Conservation (phyloP, 92 coral and sea anemone genomes). For the Parazoanthus darwini region DNA sequence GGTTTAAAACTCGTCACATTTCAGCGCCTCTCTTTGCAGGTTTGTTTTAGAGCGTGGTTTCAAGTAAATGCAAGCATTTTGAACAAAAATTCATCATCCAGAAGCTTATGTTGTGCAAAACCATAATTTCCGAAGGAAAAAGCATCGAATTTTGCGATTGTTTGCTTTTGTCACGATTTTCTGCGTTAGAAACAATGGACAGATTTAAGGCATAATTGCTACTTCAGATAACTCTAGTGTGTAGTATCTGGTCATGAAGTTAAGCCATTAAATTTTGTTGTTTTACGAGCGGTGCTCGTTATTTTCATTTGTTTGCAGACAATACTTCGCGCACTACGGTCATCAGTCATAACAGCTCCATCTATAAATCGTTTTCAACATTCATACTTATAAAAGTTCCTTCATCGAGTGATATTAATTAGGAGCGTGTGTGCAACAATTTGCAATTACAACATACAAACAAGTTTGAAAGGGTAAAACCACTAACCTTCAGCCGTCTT, state of each 20-base stretch:
- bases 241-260: no score
- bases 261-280: no score
- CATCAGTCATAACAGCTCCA: constrained; percentile 7
- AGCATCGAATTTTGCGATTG: neutral
- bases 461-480: constrained; percentile 3
- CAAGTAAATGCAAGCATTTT: no score
- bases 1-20: neutral
- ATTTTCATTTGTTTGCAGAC: no score
- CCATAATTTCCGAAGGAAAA: neutral
- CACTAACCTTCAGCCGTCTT: constrained; percentile 15
- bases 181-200: neutral
- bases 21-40: no score
- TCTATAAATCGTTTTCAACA: neutral
- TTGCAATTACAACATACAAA: neutral
- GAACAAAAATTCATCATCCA: no score
- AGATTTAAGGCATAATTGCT: neutral
- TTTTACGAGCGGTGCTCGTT: no score
- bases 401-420: neutral
- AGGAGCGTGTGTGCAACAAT: neutral
- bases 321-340: no score
- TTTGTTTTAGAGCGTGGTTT: no score
- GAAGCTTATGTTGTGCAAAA: neutral
- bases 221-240: no score
- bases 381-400: neutral
- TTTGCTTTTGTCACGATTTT: neutral